Evolutionary conservation across 2,113 vertebrate genomes (phyloP).

Genomic region (Catharus bicknelli): DNA sequence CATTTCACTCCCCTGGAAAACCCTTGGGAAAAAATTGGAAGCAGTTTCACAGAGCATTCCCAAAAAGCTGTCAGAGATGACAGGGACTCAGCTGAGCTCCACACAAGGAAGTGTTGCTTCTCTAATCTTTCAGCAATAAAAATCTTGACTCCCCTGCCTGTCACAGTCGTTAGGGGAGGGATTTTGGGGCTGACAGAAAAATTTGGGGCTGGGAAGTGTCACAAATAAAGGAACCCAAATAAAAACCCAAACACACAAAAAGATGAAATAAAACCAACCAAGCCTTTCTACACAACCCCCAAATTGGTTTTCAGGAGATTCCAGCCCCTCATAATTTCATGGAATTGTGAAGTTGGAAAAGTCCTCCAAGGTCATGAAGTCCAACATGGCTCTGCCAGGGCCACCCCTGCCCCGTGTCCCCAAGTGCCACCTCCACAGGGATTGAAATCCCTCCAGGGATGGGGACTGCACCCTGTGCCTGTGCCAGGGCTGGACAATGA

Average conservation of each 20-base stretch:
- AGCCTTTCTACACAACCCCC: fast-evolving
- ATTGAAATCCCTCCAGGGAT: neutral
- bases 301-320: neutral
- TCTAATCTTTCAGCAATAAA: neutral
- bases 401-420: neutral
- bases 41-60: neutral
- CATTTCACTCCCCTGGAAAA: neutral
- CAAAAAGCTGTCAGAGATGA: neutral
- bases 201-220: neutral
- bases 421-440: neutral
- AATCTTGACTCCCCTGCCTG: neutral
- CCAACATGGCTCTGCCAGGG: neutral
- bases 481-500: too few species aligned
- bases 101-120: neutral
- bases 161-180: neutral
- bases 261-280: fast-evolving
- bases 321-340: neutral
- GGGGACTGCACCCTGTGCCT: neutral
- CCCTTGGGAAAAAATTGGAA: neutral
- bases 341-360: fast-evolving
- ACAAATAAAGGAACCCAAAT: neutral
- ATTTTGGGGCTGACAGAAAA: neutral
- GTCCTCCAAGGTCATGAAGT: too few species aligned
- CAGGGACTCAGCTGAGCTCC: fast-evolving
- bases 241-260: neutral